Conservation (phyloP, 2,888 invertebrate species). For the Biston stratarius region DNA sequence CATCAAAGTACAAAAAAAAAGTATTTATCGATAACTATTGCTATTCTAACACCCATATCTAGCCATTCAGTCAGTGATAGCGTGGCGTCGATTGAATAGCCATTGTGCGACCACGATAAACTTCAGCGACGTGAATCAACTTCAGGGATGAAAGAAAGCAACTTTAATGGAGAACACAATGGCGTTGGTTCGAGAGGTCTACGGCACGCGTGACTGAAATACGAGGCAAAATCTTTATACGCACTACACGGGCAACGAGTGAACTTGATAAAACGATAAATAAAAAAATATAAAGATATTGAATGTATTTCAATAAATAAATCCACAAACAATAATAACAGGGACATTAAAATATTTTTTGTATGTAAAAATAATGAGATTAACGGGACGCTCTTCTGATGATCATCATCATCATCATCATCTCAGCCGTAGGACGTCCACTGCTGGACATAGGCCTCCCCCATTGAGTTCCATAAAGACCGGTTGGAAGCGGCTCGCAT, state of each 20-base stretch:
- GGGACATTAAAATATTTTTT: too few relatives aligned
- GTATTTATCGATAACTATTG: conserved; percentile 15
- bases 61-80: conserved; percentile 27
- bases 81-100: conserved; percentile 30
- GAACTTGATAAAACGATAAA: background rate
- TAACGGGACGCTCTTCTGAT: too few relatives aligned
- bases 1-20: too few relatives aligned
- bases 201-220: conserved; percentile 17
- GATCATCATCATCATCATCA: too few relatives aligned
- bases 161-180: conserved; percentile 29
- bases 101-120: conserved; percentile 34
- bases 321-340: too few relatives aligned
- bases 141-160: conserved; percentile 29
- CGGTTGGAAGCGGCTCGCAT: too few relatives aligned
- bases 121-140: conserved; percentile 26
- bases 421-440: too few relatives aligned
- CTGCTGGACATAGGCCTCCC: too few relatives aligned
- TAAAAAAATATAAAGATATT: too few relatives aligned
- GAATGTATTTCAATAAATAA: background rate
- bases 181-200: conserved; percentile 16
- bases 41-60: background rate
- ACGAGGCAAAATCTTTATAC: background rate
- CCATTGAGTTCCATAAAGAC: too few relatives aligned
- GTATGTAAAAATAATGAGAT: too few relatives aligned
- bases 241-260: background rate